A percentile compares a stretch with the other conserved stretches of the same genome.
These are phyloP conservation scores for Aphelinus certus DNA, from an alignment of 1,140 invertebrate genomes.

Conservation along the genomic window DNA sequence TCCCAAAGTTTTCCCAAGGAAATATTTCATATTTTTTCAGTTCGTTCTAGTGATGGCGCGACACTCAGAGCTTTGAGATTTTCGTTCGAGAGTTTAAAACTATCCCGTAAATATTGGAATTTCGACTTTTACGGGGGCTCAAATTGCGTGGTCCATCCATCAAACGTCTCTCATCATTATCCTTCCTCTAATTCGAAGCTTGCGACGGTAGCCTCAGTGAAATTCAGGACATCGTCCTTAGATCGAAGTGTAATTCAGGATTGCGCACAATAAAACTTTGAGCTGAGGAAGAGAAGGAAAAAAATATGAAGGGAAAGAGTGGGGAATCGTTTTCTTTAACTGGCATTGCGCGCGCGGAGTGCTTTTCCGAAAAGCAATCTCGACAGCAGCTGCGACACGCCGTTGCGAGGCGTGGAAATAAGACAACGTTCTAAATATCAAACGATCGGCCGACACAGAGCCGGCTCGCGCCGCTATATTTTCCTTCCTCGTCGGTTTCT, in stretches of 20 bases:
- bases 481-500: neutral
- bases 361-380: slow-evolving; percentile 37
- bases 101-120: no score
- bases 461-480: slow-evolving; percentile 20
- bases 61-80: no score
- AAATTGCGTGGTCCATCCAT: no score
- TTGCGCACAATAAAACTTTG: neutral
- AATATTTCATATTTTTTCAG: no score
- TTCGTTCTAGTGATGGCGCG: no score
- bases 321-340: slow-evolving; percentile 37
- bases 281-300: neutral
- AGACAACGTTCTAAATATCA: slow-evolving; percentile 40
- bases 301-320: neutral
- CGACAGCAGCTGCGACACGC: slow-evolving; percentile 19
- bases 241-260: neutral
- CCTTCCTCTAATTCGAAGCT: no score
- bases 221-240: no score
- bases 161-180: no score
- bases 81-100: no score
- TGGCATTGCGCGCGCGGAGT: neutral
- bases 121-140: no score
- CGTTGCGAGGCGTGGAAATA: slow-evolving; percentile 24
- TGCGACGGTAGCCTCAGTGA: no score
- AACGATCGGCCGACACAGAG: slow-evolving; percentile 30
- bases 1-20: neutral